These are phyloP conservation scores for Cyprinodon variegatus DNA, from an alignment of 2,113 vertebrate species.

Conservation along the genomic window DNA sequence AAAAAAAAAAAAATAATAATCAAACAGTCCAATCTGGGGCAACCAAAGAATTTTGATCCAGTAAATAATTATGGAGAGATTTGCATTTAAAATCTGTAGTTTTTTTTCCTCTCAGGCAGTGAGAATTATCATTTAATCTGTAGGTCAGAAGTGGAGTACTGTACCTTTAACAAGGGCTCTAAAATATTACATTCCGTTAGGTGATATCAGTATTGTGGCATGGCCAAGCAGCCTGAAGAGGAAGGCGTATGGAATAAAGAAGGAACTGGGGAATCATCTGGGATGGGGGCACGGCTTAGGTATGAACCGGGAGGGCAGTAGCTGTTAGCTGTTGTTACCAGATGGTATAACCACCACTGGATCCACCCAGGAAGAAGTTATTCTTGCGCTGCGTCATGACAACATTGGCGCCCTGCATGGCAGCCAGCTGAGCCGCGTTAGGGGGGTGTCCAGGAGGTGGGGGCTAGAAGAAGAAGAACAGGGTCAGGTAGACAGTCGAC, in stretches of 20 bases:
- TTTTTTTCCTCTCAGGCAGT: constrained; percentile 55
- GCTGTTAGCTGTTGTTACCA: constrained; percentile 87
- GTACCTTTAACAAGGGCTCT: constrained; percentile 80
- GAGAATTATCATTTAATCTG: constrained; percentile 58
- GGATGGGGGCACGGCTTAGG: constrained; percentile 57
- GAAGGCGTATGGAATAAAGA: constrained; percentile 64
- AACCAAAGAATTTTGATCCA: constrained; percentile 48
- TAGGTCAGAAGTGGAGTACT: constrained; percentile 80
- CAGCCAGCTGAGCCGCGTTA: constrained; percentile 92
- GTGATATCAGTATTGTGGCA: constrained; percentile 84
- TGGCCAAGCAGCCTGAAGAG: constrained; percentile 79
- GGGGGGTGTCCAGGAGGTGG: constrained; percentile 93
- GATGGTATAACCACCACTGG: constrained; percentile 93
- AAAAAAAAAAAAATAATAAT: background rate
- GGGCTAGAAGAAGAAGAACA: constrained; percentile 76
- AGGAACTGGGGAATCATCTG: constrained; percentile 62
- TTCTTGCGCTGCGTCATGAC: constrained; percentile 93
- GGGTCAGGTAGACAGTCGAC: background rate
- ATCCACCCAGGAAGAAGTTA: constrained; percentile 94
- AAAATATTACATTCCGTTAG: constrained; percentile 87
- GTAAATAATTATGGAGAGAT: constrained; percentile 48
- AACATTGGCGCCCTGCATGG: constrained; percentile 95
- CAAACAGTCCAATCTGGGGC: constrained; percentile 30
- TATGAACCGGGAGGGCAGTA: constrained; percentile 56
- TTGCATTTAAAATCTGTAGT: constrained; percentile 45